Conservation (phyloP, 2,888 invertebrate species). For the Myopa tessellatipennis region DNA sequence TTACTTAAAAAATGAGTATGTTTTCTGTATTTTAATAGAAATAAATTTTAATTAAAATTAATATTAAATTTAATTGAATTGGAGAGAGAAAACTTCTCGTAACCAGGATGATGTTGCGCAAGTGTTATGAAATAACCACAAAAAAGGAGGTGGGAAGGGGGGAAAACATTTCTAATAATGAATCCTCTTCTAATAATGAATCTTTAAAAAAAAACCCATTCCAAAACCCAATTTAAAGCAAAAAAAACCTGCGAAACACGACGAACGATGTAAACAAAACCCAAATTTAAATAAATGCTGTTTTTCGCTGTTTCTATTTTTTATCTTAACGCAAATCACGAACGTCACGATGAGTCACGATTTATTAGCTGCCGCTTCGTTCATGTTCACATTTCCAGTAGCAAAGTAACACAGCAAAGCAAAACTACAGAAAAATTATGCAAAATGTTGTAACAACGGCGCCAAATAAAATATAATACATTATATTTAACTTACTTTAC, state of each 20-base stretch:
- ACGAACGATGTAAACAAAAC: neutral
- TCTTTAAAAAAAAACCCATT: neutral
- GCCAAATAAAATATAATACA: neutral
- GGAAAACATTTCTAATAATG: too few species aligned
- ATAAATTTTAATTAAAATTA: too few species aligned
- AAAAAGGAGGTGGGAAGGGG: too few species aligned
- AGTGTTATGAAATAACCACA: too few species aligned
- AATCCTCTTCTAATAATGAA: too few species aligned
- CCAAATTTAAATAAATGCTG: neutral
- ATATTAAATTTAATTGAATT: too few species aligned
- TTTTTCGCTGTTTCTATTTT: neutral
- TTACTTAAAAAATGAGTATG: too few species aligned
- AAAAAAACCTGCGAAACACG: neutral
- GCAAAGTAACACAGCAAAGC: neutral
- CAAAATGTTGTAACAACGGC: neutral
- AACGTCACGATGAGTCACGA: neutral
- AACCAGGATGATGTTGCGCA: too few species aligned
- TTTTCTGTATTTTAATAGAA: too few species aligned
- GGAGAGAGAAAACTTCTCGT: too few species aligned
- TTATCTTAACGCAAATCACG: too few species aligned
- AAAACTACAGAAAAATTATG: neutral
- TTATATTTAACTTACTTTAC: too few species aligned
- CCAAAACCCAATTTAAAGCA: neutral
- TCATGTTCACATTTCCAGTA: neutral
- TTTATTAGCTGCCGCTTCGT: neutral